A percentile compares a stretch with the other conserved stretches of the same genome.
phyloP scores from a whole-genome alignment of 1,140 invertebrate species.

The Camponotus pennsylvanicus region DNA sequence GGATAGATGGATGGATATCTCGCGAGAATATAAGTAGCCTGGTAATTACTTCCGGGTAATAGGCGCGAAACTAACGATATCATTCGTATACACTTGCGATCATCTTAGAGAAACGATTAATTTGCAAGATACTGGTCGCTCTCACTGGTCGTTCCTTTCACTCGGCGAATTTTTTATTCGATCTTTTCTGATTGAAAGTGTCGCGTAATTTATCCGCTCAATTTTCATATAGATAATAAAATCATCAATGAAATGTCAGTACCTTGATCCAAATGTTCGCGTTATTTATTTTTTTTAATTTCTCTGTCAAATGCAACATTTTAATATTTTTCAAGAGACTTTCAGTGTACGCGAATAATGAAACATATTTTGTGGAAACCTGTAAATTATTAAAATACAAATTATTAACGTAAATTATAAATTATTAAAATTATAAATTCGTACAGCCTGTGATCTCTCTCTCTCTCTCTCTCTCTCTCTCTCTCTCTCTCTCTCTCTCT shows the following conservation, averaged over 20 bases:
- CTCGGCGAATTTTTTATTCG: slow-evolving; percentile 15
- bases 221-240: neutral
- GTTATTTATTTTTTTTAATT: neutral
- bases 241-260: neutral
- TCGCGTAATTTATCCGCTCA: neutral
- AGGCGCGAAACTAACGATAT: neutral
- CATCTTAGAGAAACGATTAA: slow-evolving; percentile 15
- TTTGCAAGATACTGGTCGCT: neutral
- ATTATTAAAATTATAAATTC: too few species aligned
- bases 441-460: neutral
- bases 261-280: neutral
- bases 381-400: too few species aligned
- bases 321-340: neutral
- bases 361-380: too few species aligned
- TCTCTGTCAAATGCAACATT: neutral
- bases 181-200: neutral
- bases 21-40: slow-evolving; percentile 24
- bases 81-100: neutral
- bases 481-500: too few species aligned
- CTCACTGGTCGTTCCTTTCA: slow-evolving; percentile 34
- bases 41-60: slow-evolving; percentile 28
- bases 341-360: too few species aligned
- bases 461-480: too few species aligned
- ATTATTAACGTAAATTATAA: too few species aligned
- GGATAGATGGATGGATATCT: neutral